Conservation (phyloP, 2,888 invertebrate genomes). For the Cheilosia grossa region DNA sequence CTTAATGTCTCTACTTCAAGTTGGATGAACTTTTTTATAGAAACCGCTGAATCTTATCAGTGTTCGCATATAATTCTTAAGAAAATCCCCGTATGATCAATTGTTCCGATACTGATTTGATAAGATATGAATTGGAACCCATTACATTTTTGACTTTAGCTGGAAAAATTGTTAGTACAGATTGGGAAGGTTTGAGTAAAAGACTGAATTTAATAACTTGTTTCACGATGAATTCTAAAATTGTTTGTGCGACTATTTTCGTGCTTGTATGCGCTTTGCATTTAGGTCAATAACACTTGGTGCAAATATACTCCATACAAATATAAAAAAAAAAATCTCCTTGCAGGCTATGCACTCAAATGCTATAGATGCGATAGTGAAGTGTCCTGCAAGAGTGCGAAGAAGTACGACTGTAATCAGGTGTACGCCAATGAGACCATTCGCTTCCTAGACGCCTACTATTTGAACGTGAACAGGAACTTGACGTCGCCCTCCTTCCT, state of each 20-base stretch:
- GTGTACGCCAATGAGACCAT: slow-evolving; percentile 65
- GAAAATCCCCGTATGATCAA: too few relatives aligned
- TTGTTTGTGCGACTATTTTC: slow-evolving; percentile 59
- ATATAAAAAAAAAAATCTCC: background rate
- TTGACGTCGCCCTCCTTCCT: slow-evolving; percentile 24
- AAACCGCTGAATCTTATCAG: too few relatives aligned
- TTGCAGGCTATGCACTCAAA: slow-evolving; percentile 67
- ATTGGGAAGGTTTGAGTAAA: background rate
- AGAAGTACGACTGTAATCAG: slow-evolving; percentile 75
- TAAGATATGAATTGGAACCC: too few relatives aligned
- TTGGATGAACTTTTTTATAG: too few relatives aligned
- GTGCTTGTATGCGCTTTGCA: slow-evolving; percentile 63
- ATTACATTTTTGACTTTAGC: background rate
- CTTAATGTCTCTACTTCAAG: too few relatives aligned
- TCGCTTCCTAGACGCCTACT: slow-evolving; percentile 68
- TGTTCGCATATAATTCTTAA: too few relatives aligned
- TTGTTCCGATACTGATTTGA: too few relatives aligned
- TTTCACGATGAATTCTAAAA: slow-evolving; percentile 68
- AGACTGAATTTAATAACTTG: background rate
- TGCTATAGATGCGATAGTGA: slow-evolving; percentile 71
- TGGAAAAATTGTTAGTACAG: background rate
- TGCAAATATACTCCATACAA: background rate
- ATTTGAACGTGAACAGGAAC: slow-evolving; percentile 64
- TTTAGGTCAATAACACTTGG: slow-evolving; percentile 61
- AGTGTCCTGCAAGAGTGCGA: slow-evolving; percentile 66